These are phyloP conservation scores for Calliopum simillimum DNA, from an alignment of 2,888 invertebrate species.

Conservation along the genomic window DNA sequence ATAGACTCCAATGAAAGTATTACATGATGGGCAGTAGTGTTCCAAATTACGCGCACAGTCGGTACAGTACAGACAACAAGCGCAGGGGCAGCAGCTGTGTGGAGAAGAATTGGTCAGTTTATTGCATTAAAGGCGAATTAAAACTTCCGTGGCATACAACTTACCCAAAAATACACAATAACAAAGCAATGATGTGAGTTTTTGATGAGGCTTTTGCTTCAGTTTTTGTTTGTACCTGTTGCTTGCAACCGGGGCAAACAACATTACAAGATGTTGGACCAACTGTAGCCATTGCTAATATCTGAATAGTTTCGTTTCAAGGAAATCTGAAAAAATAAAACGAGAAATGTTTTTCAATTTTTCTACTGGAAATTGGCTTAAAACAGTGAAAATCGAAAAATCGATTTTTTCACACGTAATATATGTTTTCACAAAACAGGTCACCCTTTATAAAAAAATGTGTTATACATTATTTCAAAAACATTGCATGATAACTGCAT, in stretches of 20 bases:
- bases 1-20: slow-evolving; percentile 69
- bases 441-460: too few species aligned
- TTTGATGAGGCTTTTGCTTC: slow-evolving; percentile 55
- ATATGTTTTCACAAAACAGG: too few species aligned
- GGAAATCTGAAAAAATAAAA: neutral
- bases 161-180: slow-evolving; percentile 59
- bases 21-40: slow-evolving; percentile 72
- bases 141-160: slow-evolving; percentile 27
- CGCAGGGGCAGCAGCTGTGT: slow-evolving; percentile 68
- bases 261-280: slow-evolving; percentile 53
- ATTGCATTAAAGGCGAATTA: neutral
- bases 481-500: too few species aligned
- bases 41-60: slow-evolving; percentile 69
- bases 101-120: neutral
- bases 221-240: slow-evolving; percentile 66
- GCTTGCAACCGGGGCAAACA: slow-evolving; percentile 68
- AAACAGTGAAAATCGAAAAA: too few species aligned
- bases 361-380: too few species aligned
- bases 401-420: too few species aligned
- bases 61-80: slow-evolving; percentile 71
- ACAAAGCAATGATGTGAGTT: slow-evolving; percentile 61
- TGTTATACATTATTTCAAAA: too few species aligned
- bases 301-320: neutral
- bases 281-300: slow-evolving; percentile 42
- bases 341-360: too few species aligned